Percentiles rank a stretch among this genome's conserved stretches.
Evolutionary conservation across 1,140 invertebrate genomes (phyloP).

Genomic region (Lepidurus arcticus): DNA sequence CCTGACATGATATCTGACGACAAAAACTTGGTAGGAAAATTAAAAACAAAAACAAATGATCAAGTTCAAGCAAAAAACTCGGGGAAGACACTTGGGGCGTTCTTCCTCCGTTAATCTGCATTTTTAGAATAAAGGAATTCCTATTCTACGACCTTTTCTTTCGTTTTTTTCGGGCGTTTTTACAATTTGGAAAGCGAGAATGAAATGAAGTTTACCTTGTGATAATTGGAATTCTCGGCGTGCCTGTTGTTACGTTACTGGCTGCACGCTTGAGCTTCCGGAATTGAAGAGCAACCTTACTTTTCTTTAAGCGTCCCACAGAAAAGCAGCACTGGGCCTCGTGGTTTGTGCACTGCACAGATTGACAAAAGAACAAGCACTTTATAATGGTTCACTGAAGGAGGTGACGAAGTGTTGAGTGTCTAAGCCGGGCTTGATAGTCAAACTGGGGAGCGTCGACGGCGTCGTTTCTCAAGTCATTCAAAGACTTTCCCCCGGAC

Average conservation of each 20-base stretch:
- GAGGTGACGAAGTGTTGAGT: not conserved
- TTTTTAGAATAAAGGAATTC: too few relatives aligned
- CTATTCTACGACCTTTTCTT: too few relatives aligned
- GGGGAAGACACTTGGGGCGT: too few relatives aligned
- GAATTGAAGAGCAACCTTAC: not conserved
- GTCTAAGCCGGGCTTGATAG: not conserved
- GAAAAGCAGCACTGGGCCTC: not conserved
- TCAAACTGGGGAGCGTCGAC: not conserved
- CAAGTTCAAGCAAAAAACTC: too few relatives aligned
- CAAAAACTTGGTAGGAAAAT: too few relatives aligned
- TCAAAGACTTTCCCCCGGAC: not conserved
- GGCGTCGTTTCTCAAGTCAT: conserved; percentile 3
- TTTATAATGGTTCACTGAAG: conserved; percentile 9
- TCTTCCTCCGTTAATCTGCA: too few relatives aligned
- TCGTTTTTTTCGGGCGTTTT: too few relatives aligned
- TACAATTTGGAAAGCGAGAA: not conserved
- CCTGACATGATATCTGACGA: too few relatives aligned
- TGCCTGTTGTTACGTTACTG: not conserved
- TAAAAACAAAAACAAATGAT: too few relatives aligned
- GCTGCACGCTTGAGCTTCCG: not conserved
- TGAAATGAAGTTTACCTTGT: not conserved
- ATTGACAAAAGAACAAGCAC: not conserved
- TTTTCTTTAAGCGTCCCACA: not conserved
- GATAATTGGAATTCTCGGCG: conserved; percentile 19
- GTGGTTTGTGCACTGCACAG: not conserved